phyloP scores from a whole-genome alignment of 2,797 vertebrate genomes.

The Enteromius viviparus region DNA sequence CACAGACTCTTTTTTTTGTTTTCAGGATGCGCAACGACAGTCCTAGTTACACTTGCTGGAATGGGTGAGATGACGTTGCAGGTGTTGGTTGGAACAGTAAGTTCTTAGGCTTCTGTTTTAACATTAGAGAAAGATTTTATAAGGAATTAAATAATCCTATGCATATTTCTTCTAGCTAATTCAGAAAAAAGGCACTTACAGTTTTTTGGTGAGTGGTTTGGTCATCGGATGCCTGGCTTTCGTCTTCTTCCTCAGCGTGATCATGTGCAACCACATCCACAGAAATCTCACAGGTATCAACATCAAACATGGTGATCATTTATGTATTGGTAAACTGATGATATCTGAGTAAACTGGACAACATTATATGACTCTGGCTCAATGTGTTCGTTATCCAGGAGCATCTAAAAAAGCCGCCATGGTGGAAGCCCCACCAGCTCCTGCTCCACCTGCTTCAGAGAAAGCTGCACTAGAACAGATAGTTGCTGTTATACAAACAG shows the following conservation, averaged over 20 bases:
- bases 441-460: conserved; percentile 41
- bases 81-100: conserved; percentile 89
- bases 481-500: not conserved
- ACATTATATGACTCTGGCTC: conserved; percentile 10
- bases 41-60: conserved; percentile 91
- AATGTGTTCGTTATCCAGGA: conserved; percentile 61
- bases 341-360: not conserved
- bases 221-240: conserved; percentile 88
- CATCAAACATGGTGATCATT: not conserved
- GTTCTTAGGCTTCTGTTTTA: conserved; percentile 52
- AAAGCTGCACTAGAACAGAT: conserved; percentile 19
- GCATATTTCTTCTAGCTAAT: conserved; percentile 45
- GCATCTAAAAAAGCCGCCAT: conserved; percentile 71
- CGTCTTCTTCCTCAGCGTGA: conserved; percentile 84
- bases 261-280: conserved; percentile 91
- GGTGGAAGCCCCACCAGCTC: conserved; percentile 69
- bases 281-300: conserved; percentile 85
- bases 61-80: conserved; percentile 93
- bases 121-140: not conserved
- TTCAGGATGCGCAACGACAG: conserved; percentile 89
- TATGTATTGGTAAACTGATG: not conserved
- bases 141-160: not conserved
- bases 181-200: conserved; percentile 84
- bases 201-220: conserved; percentile 93
- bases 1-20: not conserved